Evolutionary conservation across 35 echinoderm and acorn worm genomes (phyloP).

Genomic region (Strongylocentrotus purpuratus): DNA sequence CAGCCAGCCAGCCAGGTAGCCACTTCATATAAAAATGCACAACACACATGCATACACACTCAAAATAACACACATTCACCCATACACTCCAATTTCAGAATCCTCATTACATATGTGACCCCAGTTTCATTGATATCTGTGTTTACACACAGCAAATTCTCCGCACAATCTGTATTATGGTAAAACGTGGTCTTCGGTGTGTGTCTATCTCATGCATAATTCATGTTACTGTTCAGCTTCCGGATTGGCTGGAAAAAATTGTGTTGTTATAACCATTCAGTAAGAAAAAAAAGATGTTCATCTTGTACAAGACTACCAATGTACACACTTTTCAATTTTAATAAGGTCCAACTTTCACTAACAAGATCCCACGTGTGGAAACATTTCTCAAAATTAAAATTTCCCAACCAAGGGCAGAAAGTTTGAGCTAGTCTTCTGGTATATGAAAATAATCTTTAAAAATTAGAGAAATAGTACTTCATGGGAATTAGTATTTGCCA

Average conservation of each 20-base stretch:
- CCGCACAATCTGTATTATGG: background rate
- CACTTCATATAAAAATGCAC: background rate
- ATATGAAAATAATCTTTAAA: no score
- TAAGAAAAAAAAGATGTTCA: background rate
- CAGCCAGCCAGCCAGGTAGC: background rate
- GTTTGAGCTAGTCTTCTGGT: no score
- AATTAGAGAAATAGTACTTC: no score
- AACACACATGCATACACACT: background rate
- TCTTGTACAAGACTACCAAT: no score
- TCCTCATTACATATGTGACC: constrained; percentile 1
- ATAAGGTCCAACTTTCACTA: no score
- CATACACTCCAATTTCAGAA: background rate
- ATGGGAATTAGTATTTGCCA: no score
- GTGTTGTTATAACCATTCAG: constrained; percentile 11
- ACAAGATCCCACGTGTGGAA: no score
- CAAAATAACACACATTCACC: constrained; percentile 30
- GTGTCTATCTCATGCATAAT: constrained; percentile 24
- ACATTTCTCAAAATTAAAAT: no score
- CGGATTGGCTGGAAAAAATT: background rate
- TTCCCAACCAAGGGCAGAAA: no score
- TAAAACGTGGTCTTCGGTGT: background rate
- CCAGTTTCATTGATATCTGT: constrained; percentile 40
- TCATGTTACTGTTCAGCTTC: background rate
- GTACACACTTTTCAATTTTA: no score
- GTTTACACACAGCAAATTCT: constrained; percentile 27